A percentile compares a stretch with the other conserved stretches of the same genome.
These are phyloP conservation scores for Agrilus biguttatus DNA, from an alignment of 2,888 invertebrate genomes.

Conservation along the genomic window DNA sequence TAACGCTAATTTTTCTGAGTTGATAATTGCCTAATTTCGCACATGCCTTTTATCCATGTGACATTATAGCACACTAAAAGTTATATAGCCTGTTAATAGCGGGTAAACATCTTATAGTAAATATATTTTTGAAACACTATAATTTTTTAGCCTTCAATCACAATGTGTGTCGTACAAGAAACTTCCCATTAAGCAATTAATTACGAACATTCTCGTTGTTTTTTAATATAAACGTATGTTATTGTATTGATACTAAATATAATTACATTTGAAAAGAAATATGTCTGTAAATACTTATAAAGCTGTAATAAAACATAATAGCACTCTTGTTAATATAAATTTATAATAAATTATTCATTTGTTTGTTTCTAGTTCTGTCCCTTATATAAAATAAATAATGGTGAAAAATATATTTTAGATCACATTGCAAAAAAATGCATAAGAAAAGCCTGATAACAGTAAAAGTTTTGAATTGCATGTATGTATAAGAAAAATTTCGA, in stretches of 20 bases:
- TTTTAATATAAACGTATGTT: slow-evolving; percentile 31
- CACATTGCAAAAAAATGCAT: too few species aligned
- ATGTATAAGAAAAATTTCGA: too few species aligned
- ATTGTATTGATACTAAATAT: slow-evolving; percentile 29
- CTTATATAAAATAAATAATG: too few species aligned
- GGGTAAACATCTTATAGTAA: too few species aligned
- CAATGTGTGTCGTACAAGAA: slow-evolving; percentile 23
- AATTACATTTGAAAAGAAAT: slow-evolving; percentile 19
- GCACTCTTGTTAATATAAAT: too few species aligned
- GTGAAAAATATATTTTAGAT: too few species aligned
- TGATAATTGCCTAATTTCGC: slow-evolving; percentile 19
- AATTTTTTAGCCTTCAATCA: slow-evolving; percentile 23
- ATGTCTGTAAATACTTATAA: too few species aligned
- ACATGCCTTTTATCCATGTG: slow-evolving; percentile 24
- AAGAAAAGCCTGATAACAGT: too few species aligned
- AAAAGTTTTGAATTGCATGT: too few species aligned
- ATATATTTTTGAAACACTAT: slow-evolving; percentile 23
- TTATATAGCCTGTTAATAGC: slow-evolving; percentile 18
- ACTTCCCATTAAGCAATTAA: slow-evolving; percentile 24
- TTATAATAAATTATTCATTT: too few species aligned
- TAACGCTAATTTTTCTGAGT: slow-evolving; percentile 5
- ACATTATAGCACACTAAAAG: slow-evolving; percentile 12
- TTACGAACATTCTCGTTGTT: slow-evolving; percentile 28
- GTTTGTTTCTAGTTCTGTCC: too few species aligned
- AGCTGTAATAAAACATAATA: too few species aligned